Base-by-base conservation (phyloP, 2,888 invertebrate species). In the Microchrysa polita region DNA sequence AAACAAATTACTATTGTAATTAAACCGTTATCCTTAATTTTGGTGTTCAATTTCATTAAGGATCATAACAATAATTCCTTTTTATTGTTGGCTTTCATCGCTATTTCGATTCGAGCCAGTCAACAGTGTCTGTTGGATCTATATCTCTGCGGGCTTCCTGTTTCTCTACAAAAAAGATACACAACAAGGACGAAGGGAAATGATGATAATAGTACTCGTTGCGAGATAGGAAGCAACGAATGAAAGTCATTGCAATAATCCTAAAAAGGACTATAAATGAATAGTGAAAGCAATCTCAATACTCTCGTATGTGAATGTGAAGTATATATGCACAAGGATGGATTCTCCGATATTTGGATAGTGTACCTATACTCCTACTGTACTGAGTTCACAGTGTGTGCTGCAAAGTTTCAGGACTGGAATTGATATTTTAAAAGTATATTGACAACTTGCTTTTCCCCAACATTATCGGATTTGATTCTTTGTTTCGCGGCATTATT, bases 21-120 rank as follows among this genome's bases (percentile, higher is more conserved):
- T 72, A 72, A 72, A 60, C 72, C 34, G 72, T 72, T 72, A 72
- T 72, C 72, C 23, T 48, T 72, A 72, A 72, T 71, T 72, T 42
- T 60, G 34, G 23, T 67, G 60, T 57, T 42, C 72, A 72, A 72
- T 72, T 59, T 59, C 61, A 72, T 61, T 72, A 60, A 59, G 72
- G 48, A 72, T 72, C 57, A 60, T 72, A 48, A 60, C 72, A 61
- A 72, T 72, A 72, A 72, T 44, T 72, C 72, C 72, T 48, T 57
- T 72, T 61, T 72, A 42, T 61, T 40, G 61, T 61, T 61, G 20
- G 61, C 61, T 61, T 61, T 61, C 61, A 61, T 40, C 61, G 59
- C 57, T 57, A 57, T 57, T 34, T 34, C 27, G 27, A n/a, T n/a
- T 7, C 27, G 4, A 34, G 7, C 27, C 27, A 34, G 27, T 7